phyloP scores from a whole-genome alignment of 2,113 vertebrate genomes.

The Laticauda colubrina region DNA sequence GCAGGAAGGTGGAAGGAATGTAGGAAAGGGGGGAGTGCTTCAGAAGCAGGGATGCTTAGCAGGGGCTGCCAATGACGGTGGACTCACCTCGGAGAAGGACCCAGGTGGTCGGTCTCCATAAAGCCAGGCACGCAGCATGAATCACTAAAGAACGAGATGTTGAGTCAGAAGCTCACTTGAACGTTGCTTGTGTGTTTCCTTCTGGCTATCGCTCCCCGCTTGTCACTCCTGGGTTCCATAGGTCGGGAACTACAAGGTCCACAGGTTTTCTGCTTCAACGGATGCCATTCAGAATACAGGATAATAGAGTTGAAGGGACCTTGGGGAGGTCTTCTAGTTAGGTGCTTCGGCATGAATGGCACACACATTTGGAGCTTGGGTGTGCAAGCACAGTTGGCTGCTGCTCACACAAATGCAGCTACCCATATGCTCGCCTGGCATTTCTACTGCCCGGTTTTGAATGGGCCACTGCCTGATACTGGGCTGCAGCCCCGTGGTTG shows the following conservation, averaged over 20 bases:
- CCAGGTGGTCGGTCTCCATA: not conserved
- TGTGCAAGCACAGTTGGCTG: rapidly evolving
- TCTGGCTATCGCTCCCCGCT: no score
- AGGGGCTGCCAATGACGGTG: no score
- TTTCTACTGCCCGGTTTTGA: rapidly evolving
- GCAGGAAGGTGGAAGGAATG: rapidly evolving
- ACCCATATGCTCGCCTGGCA: rapidly evolving
- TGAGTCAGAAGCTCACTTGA: not conserved
- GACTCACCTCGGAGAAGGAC: not conserved
- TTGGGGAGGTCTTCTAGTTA: not conserved
- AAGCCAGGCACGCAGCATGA: not conserved
- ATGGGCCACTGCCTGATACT: no score
- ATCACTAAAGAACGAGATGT: not conserved
- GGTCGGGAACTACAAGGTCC: no score
- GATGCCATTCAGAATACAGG: no score
- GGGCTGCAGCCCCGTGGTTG: no score
- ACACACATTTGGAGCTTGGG: not conserved
- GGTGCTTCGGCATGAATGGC: rapidly evolving
- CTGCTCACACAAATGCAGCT: no score
- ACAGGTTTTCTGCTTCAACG: no score
- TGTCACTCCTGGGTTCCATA: no score
- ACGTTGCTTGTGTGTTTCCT: not conserved
- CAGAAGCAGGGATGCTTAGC: not conserved
- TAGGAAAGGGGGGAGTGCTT: not conserved
- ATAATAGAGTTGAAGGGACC: not conserved